phyloP scores from a whole-genome alignment of 2,113 vertebrate genomes.

The Speoplatyrhinus poulsoni region DNA sequence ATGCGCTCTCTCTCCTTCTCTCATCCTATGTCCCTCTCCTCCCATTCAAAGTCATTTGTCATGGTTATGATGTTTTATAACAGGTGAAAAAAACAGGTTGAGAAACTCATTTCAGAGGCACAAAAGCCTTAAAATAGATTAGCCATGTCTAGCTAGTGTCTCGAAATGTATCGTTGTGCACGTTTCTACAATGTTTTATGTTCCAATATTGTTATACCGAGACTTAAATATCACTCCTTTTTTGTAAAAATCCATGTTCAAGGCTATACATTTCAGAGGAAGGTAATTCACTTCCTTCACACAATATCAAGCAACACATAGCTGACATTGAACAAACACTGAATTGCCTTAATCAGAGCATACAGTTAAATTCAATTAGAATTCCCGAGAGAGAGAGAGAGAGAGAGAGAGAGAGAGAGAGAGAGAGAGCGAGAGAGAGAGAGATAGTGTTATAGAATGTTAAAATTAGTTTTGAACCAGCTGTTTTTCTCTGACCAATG shows the following conservation, averaged over 20 bases:
- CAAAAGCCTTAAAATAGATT: constrained; percentile 63
- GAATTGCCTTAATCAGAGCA: constrained; percentile 1
- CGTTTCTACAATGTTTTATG: constrained; percentile 35
- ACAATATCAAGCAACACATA: constrained; percentile 17
- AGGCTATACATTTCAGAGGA: constrained; percentile 18
- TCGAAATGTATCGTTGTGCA: constrained; percentile 52
- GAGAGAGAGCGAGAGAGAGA: too few species aligned
- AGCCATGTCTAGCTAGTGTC: constrained; percentile 55
- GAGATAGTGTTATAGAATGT: too few species aligned
- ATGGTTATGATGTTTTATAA: constrained; percentile 62
- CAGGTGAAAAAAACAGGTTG: constrained; percentile 56
- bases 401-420: too few species aligned
- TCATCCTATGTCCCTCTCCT: neutral
- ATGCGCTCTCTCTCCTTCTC: constrained; percentile 7
- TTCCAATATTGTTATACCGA: constrained; percentile 16
- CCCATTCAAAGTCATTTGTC: constrained; percentile 62
- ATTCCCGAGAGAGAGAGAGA: too few species aligned
- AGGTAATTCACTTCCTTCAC: constrained; percentile 42
- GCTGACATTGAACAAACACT: neutral
- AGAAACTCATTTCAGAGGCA: constrained; percentile 64
- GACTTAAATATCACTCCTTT: too few species aligned
- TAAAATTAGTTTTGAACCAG: too few species aligned
- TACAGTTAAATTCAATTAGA: constrained; percentile 22
- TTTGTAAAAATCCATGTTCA: constrained; percentile 15
- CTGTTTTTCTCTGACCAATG: too few species aligned